Conservation (phyloP, 1,140 invertebrate species). For the Zaprionus kolodkinae region DNA sequence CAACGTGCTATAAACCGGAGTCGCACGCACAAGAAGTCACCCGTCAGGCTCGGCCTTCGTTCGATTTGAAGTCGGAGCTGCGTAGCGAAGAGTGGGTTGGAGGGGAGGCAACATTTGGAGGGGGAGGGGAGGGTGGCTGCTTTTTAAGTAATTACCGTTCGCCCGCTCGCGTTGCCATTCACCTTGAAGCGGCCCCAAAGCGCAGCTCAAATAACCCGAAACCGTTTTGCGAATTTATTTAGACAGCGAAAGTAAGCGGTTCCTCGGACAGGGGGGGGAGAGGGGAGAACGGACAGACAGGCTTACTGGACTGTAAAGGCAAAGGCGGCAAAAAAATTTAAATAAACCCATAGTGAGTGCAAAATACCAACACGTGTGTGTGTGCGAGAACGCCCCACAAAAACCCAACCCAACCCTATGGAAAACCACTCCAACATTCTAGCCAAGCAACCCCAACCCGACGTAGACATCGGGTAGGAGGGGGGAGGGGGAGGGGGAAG, state of each 20-base stretch:
- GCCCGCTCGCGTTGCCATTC: conserved; percentile 63
- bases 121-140: conserved; percentile 27
- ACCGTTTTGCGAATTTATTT: conserved; percentile 70
- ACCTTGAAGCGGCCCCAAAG: conserved; percentile 63
- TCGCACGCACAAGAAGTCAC: conserved; percentile 51
- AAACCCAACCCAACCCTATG: conserved; percentile 17
- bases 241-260: conserved; percentile 77
- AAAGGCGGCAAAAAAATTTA: conserved; percentile 29
- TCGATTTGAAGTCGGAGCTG: conserved; percentile 5
- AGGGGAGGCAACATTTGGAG: neutral
- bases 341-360: conserved; percentile 43
- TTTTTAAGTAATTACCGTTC: conserved; percentile 78
- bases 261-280: conserved; percentile 19
- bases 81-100: neutral
- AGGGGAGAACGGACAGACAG: neutral
- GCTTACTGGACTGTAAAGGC: conserved; percentile 9
- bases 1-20: conserved; percentile 73
- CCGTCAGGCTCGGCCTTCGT: neutral
- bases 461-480: neutral
- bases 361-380: conserved; percentile 57
- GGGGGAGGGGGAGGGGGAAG: conserved; percentile 63
- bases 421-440: conserved; percentile 5
- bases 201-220: conserved; percentile 70
- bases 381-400: conserved; percentile 4
- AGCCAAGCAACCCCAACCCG: neutral